Conservation (phyloP, 2,888 invertebrate species). For the Fissipunctia ypsillon region DNA sequence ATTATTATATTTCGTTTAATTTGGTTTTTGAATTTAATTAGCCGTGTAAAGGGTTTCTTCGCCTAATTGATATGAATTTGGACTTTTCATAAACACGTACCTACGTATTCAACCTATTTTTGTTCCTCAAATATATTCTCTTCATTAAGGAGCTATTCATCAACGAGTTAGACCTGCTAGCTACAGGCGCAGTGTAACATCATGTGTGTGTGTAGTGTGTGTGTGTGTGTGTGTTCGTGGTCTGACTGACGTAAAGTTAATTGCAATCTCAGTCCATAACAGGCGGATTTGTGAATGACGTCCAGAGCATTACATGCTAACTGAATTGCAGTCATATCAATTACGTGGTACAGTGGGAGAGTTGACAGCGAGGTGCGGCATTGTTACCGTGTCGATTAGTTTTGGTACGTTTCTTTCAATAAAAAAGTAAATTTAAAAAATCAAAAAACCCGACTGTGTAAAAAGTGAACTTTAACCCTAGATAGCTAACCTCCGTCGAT, state of each 20-base stretch:
- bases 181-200: background rate
- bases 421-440: no score
- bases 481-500: no score
- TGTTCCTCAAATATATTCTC: background rate
- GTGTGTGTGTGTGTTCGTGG: no score
- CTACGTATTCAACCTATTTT: background rate
- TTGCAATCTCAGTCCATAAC: constrained; percentile 35
- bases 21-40: constrained; percentile 49
- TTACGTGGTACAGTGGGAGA: constrained; percentile 7
- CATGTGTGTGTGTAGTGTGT: no score
- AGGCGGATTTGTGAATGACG: background rate
- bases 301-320: background rate
- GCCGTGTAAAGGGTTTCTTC: constrained; percentile 28
- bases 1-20: constrained; percentile 43
- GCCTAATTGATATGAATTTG: constrained; percentile 6
- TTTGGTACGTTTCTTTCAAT: no score
- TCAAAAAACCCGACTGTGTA: no score
- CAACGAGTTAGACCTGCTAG: constrained; percentile 2
- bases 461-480: no score
- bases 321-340: constrained; percentile 7
- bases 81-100: background rate
- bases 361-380: background rate
- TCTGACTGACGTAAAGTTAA: constrained; percentile 28
- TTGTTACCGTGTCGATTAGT: background rate
- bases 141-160: background rate